Percentiles rank a stretch among this genome's conserved stretches.
Evolutionary conservation across 2,888 invertebrate genomes (phyloP).

Genomic region (Eupithecia subumbrata): DNA sequence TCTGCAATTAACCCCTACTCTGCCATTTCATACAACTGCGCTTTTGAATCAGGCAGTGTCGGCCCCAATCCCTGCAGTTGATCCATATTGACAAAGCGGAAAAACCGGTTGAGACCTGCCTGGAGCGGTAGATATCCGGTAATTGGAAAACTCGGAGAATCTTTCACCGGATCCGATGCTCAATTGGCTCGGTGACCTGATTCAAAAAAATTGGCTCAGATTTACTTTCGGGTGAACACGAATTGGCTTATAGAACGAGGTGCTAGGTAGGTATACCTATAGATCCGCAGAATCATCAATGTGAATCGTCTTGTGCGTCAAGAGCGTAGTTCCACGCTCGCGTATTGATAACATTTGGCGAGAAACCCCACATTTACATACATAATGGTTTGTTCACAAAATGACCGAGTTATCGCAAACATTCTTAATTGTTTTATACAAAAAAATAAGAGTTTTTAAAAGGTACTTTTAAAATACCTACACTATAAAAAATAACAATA

Average conservation of each 20-base stretch:
- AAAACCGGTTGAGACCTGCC: neutral
- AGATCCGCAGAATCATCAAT: neutral
- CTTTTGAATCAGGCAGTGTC: neutral
- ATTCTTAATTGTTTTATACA: too few species aligned
- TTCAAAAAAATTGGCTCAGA: neutral
- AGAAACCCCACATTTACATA: neutral
- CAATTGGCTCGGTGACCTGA: conserved; percentile 12
- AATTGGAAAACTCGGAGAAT: conserved; percentile 13
- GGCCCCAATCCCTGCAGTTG: neutral
- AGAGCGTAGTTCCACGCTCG: neutral
- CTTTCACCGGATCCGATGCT: conserved; percentile 7
- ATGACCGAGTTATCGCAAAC: neutral
- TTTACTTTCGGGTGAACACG: neutral
- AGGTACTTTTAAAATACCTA: too few species aligned
- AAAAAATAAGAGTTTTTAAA: too few species aligned
- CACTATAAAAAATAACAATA: too few species aligned
- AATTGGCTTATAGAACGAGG: neutral
- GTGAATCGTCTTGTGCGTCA: neutral
- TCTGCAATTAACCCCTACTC: neutral
- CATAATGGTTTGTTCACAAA: neutral
- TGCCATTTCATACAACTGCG: neutral
- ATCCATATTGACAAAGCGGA: conserved; percentile 6
- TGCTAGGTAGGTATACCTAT: neutral
- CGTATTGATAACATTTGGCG: neutral
- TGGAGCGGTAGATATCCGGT: conserved; percentile 9